phyloP scores from a whole-genome alignment of 2,113 vertebrate genomes.

The Struthidea cinerea region DNA sequence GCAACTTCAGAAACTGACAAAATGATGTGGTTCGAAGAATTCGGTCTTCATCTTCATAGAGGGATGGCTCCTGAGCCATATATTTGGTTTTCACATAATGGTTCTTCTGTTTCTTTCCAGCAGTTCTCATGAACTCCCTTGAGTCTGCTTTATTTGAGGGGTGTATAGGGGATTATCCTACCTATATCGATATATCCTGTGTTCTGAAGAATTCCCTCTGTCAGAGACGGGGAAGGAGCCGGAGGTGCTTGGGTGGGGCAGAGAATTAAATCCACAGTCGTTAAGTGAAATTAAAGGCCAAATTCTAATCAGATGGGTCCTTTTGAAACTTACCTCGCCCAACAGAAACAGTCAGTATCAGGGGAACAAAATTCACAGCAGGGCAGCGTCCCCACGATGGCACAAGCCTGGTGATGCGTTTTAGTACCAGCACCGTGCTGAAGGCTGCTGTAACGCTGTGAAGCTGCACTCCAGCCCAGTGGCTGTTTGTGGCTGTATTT shows the following conservation, averaged over 20 bases:
- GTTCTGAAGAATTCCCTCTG: not conserved
- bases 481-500: not conserved
- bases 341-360: not conserved
- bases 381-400: not conserved
- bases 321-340: not conserved
- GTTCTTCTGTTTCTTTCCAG: not conserved
- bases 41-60: not conserved
- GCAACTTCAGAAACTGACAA: not conserved
- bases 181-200: not conserved
- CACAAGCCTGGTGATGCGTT: not conserved
- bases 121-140: not conserved
- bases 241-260: not conserved
- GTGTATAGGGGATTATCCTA: not conserved
- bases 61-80: not conserved
- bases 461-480: not conserved
- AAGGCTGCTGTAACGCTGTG: not conserved
- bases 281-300: not conserved
- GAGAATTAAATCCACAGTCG: not conserved
- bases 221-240: fast-evolving
- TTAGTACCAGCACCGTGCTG: fast-evolving
- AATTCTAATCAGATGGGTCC: not conserved
- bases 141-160: not conserved
- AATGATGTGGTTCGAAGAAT: not conserved
- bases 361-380: not conserved
- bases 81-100: not conserved